Evolutionary conservation across 37 sponge, comb jelly and placozoan genomes (phyloP), one percentile per base, ranked within the genome.

Genomic region (Chondrosia reniformis): DNA sequence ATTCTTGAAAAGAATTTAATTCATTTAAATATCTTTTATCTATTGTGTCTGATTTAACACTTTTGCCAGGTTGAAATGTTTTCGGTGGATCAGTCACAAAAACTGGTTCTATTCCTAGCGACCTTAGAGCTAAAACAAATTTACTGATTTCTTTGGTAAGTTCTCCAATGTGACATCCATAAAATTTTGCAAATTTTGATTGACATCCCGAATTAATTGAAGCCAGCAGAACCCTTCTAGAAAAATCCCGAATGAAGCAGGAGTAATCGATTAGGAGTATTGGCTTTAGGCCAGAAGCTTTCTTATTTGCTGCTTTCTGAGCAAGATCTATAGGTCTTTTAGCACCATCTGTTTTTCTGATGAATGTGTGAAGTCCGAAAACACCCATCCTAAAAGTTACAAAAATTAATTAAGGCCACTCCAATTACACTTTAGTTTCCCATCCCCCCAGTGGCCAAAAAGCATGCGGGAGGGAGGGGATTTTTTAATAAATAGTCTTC

Each of bases 111-210:
- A 87, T 32, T 3, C 69, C 52, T 33, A 82, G 7, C 4, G 36
- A 44, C 15, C 46, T 34, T 33, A 92, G 75, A 10, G 76, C 65
- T 27, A 64, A 12, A 15, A 92, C 84, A 42, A 91, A 86, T 15
- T 31, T 44, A n/a, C 33, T 39, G 43, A 86, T 9, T 66, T 78
- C 55, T 4, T 65, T 36, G 12, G 77, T 46, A 43, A 79, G 76
- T 31, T 32, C 17, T 22, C 77, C 33, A 10, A 85, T 45, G 41
- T 78, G 39, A 9, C 77, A 66, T 3, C 89, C 82, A 76, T 78
- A 82, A 25, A 89, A 38, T 19, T 32, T 10, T 12, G 55, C 61
- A 76, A 79, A 89, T 4, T 78, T 42, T 40, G 89, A 72, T 22
- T 65, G 74, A n/a, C 54, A 32, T 4, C 81, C 81, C 40, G 5